Percentiles rank a stretch among this genome's conserved stretches.
These are phyloP conservation scores for Montipora foliosa DNA, from an alignment of 64 coral and sea anemone genomes.

Conservation along the genomic window DNA sequence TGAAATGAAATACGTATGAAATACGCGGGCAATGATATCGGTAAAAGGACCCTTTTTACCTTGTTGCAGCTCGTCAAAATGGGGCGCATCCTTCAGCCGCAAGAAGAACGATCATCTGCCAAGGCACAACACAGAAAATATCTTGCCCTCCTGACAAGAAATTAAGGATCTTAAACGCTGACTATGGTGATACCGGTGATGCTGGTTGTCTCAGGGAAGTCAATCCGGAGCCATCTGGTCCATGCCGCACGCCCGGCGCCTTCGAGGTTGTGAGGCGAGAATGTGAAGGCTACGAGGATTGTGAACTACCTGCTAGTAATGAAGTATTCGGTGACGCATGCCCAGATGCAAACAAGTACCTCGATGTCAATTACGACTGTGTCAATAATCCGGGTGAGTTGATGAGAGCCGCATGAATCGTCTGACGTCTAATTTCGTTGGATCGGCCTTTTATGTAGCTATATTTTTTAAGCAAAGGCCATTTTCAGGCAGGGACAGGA, in stretches of 20 bases:
- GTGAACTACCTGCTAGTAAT: slow-evolving; percentile 56
- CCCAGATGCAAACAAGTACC: slow-evolving; percentile 56
- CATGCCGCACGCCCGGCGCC: slow-evolving; percentile 53
- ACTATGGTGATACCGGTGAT: slow-evolving; percentile 55
- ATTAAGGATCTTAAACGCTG: slow-evolving; percentile 41
- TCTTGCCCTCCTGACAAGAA: slow-evolving; percentile 45
- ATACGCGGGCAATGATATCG: neutral
- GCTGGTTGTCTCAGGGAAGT: slow-evolving; percentile 25
- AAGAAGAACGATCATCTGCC: slow-evolving; percentile 33
- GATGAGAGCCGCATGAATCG: neutral
- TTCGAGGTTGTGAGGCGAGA: slow-evolving; percentile 55
- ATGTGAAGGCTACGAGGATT: slow-evolving; percentile 63
- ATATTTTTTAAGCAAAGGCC: too few relatives aligned
- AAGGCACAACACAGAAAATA: slow-evolving; percentile 56
- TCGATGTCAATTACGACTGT: slow-evolving; percentile 70
- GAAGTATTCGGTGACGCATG: slow-evolving; percentile 60
- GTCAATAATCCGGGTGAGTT: slow-evolving; percentile 54
- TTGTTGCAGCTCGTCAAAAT: neutral
- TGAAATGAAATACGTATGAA: too few relatives aligned
- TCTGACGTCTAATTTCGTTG: neutral
- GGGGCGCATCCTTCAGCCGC: neutral
- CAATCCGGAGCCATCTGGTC: slow-evolving; percentile 8
- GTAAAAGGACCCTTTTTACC: neutral
- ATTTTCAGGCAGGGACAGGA: too few relatives aligned
- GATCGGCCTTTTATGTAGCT: too few relatives aligned